Percentiles rank a stretch among this genome's conserved stretches.
Conservation (phyloP, 92 coral and sea anemone species). For the Palythoa grandis region DNA sequence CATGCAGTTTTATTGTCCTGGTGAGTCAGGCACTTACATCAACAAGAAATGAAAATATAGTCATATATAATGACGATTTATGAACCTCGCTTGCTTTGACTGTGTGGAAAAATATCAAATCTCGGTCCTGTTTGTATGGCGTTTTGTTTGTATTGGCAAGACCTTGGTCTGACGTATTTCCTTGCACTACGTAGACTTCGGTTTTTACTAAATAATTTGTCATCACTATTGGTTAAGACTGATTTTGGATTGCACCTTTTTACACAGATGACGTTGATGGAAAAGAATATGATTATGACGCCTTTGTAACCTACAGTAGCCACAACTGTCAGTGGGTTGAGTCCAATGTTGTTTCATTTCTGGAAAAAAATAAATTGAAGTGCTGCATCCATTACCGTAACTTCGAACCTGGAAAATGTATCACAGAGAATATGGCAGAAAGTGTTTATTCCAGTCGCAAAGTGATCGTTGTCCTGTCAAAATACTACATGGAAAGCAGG, state of each 20-base stretch:
- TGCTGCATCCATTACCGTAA: constrained; percentile 70
- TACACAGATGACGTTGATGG: constrained; percentile 61
- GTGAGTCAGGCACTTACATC: too few species aligned
- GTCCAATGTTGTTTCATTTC: constrained; percentile 46
- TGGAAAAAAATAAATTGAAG: constrained; percentile 47
- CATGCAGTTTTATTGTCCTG: too few species aligned
- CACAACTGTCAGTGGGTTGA: constrained; percentile 83
- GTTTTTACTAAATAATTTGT: too few species aligned
- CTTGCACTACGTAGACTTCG: too few species aligned
- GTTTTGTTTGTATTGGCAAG: too few species aligned
- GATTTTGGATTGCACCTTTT: neutral
- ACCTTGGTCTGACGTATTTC: too few species aligned
- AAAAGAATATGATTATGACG: constrained; percentile 59
- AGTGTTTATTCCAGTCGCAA: constrained; percentile 77
- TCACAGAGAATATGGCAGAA: constrained; percentile 80
- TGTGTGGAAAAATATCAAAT: too few species aligned
- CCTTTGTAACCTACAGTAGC: constrained; percentile 86
- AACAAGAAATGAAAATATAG: too few species aligned
- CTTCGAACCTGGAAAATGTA: constrained; percentile 67
- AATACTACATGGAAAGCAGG: constrained; percentile 70
- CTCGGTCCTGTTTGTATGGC: too few species aligned
- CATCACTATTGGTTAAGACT: too few species aligned
- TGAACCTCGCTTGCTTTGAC: too few species aligned
- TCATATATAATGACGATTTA: too few species aligned
- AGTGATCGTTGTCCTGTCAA: constrained; percentile 78